phyloP scores from a whole-genome alignment of 1,140 invertebrate species.

The Palaemon carinicauda region DNA sequence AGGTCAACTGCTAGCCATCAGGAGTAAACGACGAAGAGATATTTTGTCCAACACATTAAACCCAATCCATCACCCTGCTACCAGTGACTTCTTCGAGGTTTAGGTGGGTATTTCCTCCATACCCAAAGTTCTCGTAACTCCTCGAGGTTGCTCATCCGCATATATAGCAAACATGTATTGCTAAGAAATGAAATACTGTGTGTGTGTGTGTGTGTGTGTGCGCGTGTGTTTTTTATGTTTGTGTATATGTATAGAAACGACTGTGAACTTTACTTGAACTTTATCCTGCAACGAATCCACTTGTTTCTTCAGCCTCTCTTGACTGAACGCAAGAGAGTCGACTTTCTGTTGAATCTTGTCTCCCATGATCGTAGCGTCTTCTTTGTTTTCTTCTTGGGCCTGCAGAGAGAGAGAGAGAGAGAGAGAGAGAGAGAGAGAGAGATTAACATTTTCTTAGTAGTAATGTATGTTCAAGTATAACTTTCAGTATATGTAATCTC shows the following conservation, averaged over 20 bases:
- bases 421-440: not conserved
- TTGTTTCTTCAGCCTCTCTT: conserved; percentile 60
- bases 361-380: conserved; percentile 55
- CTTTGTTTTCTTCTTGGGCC: conserved; percentile 27
- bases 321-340: conserved; percentile 55
- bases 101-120: too few relatives aligned
- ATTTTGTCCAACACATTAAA: too few relatives aligned
- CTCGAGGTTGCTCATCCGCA: too few relatives aligned
- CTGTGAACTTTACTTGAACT: conserved; percentile 49
- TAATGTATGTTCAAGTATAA: not conserved
- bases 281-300: conserved; percentile 58
- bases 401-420: not conserved
- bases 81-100: too few relatives aligned
- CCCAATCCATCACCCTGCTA: too few relatives aligned
- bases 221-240: not conserved
- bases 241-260: not conserved
- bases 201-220: not conserved
- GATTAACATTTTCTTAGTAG: too few relatives aligned
- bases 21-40: too few relatives aligned
- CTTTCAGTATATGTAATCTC: too few relatives aligned
- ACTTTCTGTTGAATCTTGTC: conserved; percentile 59
- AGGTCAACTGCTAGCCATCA: too few relatives aligned
- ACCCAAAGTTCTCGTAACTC: too few relatives aligned
- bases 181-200: too few relatives aligned
- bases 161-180: too few relatives aligned